phyloP scores from a whole-genome alignment of 2,888 invertebrate genomes.

The Trachelus troglodyta region DNA sequence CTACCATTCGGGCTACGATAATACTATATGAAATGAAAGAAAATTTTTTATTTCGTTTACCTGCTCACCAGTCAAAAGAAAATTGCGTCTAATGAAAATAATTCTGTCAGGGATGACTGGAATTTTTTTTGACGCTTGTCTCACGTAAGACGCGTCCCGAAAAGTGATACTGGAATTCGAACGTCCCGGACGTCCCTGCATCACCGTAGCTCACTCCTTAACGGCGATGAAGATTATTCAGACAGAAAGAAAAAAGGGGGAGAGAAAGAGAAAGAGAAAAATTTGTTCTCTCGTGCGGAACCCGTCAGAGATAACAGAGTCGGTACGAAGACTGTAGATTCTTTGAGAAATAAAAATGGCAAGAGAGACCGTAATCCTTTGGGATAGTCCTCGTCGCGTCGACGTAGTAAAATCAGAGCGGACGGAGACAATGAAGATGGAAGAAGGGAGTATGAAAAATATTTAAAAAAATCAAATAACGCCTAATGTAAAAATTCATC shows the following conservation, averaged over 20 bases:
- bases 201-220: neutral
- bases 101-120: neutral
- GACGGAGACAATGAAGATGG: neutral
- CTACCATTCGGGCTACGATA: no score
- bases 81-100: neutral
- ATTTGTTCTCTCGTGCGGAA: neutral
- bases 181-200: neutral
- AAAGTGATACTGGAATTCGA: neutral
- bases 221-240: neutral
- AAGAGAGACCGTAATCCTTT: neutral
- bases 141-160: neutral
- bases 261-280: conserved; percentile 3
- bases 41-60: neutral
- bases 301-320: neutral
- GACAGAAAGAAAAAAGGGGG: neutral
- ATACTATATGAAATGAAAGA: no score
- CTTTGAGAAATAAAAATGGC: conserved; percentile 3
- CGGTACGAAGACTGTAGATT: neutral
- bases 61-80: neutral
- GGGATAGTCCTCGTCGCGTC: neutral
- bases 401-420: neutral
- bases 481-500: neutral
- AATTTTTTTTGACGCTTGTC: neutral
- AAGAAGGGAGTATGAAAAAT: neutral
- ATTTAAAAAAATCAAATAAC: neutral